A percentile compares a stretch with the other conserved stretches of the same genome.
Evolutionary conservation across 1,140 invertebrate species (phyloP).

Genomic region (Ruditapes philippinarum): DNA sequence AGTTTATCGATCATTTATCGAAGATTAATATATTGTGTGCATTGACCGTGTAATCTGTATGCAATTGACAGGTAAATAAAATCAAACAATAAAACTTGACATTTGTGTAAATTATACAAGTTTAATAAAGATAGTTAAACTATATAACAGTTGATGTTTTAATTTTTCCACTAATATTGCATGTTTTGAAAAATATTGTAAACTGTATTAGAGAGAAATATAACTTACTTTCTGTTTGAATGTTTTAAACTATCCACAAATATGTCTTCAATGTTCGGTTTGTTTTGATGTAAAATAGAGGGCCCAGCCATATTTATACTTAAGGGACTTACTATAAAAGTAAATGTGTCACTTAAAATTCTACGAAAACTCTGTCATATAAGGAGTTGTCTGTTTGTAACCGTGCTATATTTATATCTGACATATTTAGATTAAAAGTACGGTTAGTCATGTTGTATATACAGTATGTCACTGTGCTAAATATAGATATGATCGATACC

Average conservation of each 20-base stretch:
- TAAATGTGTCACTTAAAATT: not conserved
- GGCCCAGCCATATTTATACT: constrained; percentile 1
- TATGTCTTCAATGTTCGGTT: not conserved
- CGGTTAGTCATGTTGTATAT: not conserved
- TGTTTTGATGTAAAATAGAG: not conserved
- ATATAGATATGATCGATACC: not conserved
- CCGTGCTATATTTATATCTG: not conserved
- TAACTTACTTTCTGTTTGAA: not conserved
- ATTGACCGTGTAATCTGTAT: too few species aligned
- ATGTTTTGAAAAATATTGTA: too few species aligned
- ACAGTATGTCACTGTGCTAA: not conserved
- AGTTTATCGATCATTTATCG: too few species aligned
- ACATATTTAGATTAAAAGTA: not conserved
- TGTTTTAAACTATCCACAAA: not conserved
- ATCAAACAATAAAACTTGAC: too few species aligned
- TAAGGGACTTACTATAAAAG: not conserved
- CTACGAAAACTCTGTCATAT: not conserved
- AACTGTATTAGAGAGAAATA: too few species aligned
- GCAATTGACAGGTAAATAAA: too few species aligned
- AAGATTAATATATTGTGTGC: too few species aligned
- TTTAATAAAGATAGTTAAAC: too few species aligned
- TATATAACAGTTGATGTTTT: too few species aligned
- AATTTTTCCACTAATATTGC: too few species aligned
- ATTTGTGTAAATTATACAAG: too few species aligned
- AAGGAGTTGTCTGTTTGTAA: not conserved